Percentiles rank a stretch among this genome's conserved stretches.
Evolutionary conservation across 2,888 invertebrate genomes (phyloP).

Genomic region (Pseudococcus viburni): DNA sequence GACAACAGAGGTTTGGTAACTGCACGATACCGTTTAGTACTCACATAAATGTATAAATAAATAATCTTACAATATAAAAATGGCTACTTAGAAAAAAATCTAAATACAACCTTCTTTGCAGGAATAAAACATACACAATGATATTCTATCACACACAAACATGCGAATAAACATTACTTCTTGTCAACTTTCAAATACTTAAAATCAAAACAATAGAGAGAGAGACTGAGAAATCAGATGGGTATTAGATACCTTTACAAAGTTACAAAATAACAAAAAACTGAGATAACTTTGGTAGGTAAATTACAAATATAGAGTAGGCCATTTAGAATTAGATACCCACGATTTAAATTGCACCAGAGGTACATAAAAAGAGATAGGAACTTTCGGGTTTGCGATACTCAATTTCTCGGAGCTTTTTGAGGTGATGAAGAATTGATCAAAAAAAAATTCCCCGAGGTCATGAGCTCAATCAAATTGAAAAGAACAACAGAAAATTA

Average conservation of each 20-base stretch:
- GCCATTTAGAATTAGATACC: too few relatives aligned
- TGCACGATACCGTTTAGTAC: not conserved
- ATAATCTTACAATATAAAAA: constrained; percentile 2
- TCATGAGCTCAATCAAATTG: too few relatives aligned
- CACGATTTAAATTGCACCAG: too few relatives aligned
- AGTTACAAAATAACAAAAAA: not conserved
- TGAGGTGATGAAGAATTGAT: too few relatives aligned
- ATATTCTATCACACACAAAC: constrained; percentile 9
- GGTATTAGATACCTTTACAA: not conserved
- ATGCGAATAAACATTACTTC: not conserved
- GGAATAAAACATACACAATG: not conserved
- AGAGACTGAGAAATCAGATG: not conserved
- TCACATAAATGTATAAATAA: not conserved
- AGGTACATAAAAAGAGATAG: too few relatives aligned
- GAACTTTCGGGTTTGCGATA: too few relatives aligned
- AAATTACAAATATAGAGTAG: too few relatives aligned
- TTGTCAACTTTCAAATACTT: not conserved
- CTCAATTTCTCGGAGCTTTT: too few relatives aligned
- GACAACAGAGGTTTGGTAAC: constrained; percentile 23
- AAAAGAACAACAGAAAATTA: too few relatives aligned
- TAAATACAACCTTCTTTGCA: constrained; percentile 30
- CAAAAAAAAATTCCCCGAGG: too few relatives aligned
- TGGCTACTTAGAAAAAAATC: not conserved
- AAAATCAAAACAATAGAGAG: not conserved
- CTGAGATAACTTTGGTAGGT: not conserved